Evolutionary conservation across 2,888 invertebrate species (phyloP).

Genomic region (Hypselothyrea guttata): DNA sequence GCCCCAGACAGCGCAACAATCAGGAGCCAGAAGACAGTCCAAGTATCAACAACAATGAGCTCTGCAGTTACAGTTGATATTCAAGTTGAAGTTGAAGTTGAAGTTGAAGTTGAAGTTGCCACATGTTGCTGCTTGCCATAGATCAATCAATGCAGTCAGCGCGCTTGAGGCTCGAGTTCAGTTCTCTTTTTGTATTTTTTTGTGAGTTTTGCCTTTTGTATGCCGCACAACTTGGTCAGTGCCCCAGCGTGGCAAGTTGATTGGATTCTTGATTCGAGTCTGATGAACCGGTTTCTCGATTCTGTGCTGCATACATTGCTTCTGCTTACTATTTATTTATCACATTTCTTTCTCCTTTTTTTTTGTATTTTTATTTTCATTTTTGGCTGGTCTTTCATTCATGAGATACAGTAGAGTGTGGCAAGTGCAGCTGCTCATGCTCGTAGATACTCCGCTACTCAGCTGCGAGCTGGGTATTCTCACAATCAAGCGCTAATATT

Average conservation of each 20-base stretch:
- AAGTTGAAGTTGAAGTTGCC: constrained; percentile 40
- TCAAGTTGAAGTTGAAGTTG: constrained; percentile 48
- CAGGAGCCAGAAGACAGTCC: neutral
- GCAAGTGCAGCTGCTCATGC: constrained; percentile 57
- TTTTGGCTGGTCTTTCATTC: constrained; percentile 49
- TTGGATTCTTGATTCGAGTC: constrained; percentile 68
- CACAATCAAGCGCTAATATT: constrained; percentile 62
- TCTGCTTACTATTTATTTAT: constrained; percentile 72
- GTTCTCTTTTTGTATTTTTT: constrained; percentile 30
- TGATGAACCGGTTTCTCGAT: constrained; percentile 49
- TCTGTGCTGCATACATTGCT: constrained; percentile 3
- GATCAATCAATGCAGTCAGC: constrained; percentile 70
- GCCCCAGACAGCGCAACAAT: constrained; percentile 17
- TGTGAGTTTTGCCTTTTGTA: constrained; percentile 53
- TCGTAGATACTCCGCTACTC: neutral
- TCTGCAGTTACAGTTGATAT: constrained; percentile 8
- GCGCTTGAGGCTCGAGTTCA: constrained; percentile 12
- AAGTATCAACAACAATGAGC: constrained; percentile 14
- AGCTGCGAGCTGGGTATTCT: constrained; percentile 36
- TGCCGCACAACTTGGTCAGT: constrained; percentile 58
- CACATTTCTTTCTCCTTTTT: constrained; percentile 54
- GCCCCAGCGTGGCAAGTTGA: constrained; percentile 63
- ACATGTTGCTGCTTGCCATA: constrained; percentile 71
- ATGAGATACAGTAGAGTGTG: constrained; percentile 34
- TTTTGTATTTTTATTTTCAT: too few relatives aligned